phyloP scores from a whole-genome alignment of 2,113 vertebrate species.

The Coregonus clupeaformis region DNA sequence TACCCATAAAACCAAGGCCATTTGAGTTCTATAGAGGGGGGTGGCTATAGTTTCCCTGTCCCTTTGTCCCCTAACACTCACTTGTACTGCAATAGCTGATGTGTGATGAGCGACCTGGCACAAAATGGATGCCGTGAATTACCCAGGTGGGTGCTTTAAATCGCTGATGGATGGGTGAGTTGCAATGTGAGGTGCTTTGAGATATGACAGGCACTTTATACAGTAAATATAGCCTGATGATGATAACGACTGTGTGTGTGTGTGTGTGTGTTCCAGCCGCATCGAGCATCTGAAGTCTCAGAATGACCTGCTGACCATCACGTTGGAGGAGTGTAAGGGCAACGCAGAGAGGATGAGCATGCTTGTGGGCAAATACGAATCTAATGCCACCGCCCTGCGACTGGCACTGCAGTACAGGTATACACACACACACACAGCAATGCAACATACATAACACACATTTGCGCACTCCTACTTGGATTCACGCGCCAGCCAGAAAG shows the following conservation, averaged over 20 bases:
- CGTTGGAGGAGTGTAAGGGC: conserved; percentile 87
- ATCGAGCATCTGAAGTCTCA: conserved; percentile 90
- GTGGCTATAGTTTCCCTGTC: not conserved
- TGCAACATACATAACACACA: too few relatives aligned
- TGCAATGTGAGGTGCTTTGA: not conserved
- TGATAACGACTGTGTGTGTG: not conserved
- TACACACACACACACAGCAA: conserved; percentile 3
- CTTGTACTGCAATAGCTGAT: not conserved
- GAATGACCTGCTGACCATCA: conserved; percentile 87
- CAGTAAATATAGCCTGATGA: not conserved
- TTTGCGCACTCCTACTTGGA: too few relatives aligned
- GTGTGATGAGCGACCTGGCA: not conserved
- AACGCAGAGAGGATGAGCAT: conserved; percentile 89
- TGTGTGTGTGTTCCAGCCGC: conserved; percentile 69
- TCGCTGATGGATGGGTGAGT: not conserved
- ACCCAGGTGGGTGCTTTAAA: not conserved
- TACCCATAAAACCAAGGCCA: not conserved
- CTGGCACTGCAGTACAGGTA: conserved; percentile 88
- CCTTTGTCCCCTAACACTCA: not conserved
- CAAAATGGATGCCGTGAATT: not conserved
- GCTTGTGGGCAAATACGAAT: conserved; percentile 87
- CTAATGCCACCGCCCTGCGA: conserved; percentile 82
- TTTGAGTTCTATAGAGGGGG: not conserved
- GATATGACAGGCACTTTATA: not conserved
- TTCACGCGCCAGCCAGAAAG: too few relatives aligned